Evolutionary conservation across 1,140 invertebrate genomes (phyloP), one percentile per base, ranked within the genome.

Genomic region (Leptopilina clavipes): DNA sequence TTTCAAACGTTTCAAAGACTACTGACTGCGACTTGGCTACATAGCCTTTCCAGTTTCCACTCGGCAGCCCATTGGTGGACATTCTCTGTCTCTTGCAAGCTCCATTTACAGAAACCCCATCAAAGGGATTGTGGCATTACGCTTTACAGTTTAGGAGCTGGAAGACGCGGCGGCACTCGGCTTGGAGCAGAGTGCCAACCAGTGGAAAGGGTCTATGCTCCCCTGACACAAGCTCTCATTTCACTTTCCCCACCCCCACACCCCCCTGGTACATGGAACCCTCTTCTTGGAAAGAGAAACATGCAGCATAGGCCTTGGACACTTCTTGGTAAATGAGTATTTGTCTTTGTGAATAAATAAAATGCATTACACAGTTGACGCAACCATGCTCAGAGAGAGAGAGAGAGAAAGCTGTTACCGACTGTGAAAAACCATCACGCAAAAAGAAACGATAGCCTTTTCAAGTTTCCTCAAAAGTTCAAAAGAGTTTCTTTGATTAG

Each of bases 101-200:
- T 89, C 88, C 89, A 91, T 90, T 91, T 90, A 89, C 89, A 90
- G 90, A 91, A 91, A 91, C 89, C 89, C 87, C 89, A 86, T 90
- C 90, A 91, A 91, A 90, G 90, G 86, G 88, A 90, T 86, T 86
- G 87, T 85, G 85, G 85, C 86, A 87, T 89, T 88, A 87, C 85
- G 86, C 86, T 88, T 87, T 86, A 76, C 85, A 85, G 84, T 85
- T 85, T 83, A 81, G 82, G 40, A 84, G 79, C 71, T 76, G 82
- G 80, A 85, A 85, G 84, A 84, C 80, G 76, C 44, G 43, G 76
- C 44, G 43, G 72, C 18, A 70, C 59, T 22, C 65, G 40, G 44
- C 74, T 59, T 65, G 56, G 56, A 22, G 25, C 22, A 65, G 56
- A 65, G 56, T 65, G 56, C 56, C 22, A 31, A 12, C 19, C 25